A percentile compares a stretch with the other conserved stretches of the same genome.
Conservation (phyloP, 2,888 invertebrate species). For the Apodemia mormo region DNA sequence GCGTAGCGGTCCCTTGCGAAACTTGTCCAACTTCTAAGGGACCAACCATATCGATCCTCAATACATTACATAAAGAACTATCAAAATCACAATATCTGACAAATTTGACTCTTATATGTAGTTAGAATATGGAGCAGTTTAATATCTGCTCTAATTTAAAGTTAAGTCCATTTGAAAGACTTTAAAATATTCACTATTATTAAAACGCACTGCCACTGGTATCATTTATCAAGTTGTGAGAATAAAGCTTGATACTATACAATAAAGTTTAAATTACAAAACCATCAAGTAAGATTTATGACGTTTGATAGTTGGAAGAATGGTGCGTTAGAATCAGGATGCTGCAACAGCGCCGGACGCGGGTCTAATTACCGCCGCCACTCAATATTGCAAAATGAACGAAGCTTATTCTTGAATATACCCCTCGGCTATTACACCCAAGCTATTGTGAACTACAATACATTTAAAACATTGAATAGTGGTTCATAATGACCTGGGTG, state of each 20-base stretch:
- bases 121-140: slow-evolving; percentile 34
- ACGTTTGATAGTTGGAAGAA: slow-evolving; percentile 36
- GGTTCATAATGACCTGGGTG: slow-evolving; percentile 66
- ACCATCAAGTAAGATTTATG: slow-evolving; percentile 25
- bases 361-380: slow-evolving; percentile 74
- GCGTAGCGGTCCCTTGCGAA: slow-evolving; percentile 73
- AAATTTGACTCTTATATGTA: slow-evolving; percentile 32
- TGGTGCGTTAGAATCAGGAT: slow-evolving; percentile 75
- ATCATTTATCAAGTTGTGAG: slow-evolving; percentile 35
- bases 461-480: slow-evolving; percentile 61
- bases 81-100: slow-evolving; percentile 21
- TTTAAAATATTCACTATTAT: slow-evolving; percentile 42
- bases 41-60: slow-evolving; percentile 54
- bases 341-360: slow-evolving; percentile 70
- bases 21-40: slow-evolving; percentile 69
- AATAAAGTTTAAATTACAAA: slow-evolving; percentile 37
- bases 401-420: slow-evolving; percentile 62
- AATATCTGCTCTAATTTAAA: slow-evolving; percentile 44
- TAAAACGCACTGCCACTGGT: slow-evolving; percentile 46
- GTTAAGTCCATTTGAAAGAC: slow-evolving; percentile 41
- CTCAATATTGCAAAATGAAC: slow-evolving; percentile 75
- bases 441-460: slow-evolving; percentile 68
- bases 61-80: slow-evolving; percentile 38
- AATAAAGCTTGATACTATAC: slow-evolving; percentile 32
- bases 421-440: slow-evolving; percentile 64